Conservation (phyloP, 1,140 invertebrate genomes). For the Charaxes varanes region DNA sequence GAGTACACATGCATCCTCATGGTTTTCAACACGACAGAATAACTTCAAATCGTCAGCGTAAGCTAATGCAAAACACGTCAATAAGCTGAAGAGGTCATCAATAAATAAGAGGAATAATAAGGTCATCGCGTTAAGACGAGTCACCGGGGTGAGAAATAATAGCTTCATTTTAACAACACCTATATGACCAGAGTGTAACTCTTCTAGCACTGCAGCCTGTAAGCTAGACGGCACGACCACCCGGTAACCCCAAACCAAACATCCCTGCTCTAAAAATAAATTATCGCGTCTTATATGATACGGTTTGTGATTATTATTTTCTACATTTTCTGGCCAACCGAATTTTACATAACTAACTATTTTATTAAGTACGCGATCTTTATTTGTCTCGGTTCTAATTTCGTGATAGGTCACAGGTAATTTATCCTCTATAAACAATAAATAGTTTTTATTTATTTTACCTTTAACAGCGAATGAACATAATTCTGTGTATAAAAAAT, state of each 20-base stretch:
- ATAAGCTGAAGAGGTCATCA: too few relatives aligned
- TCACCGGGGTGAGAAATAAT: too few relatives aligned
- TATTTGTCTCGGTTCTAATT: slow-evolving; percentile 2
- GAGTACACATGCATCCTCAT: too few relatives aligned
- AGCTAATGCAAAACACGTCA: too few relatives aligned
- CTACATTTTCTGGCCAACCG: slow-evolving; percentile 15
- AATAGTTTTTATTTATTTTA: slow-evolving; percentile 16
- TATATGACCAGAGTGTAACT: slow-evolving; percentile 16
- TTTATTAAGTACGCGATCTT: slow-evolving; percentile 5
- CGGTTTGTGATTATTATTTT: slow-evolving; percentile 5
- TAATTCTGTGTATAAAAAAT: too few relatives aligned
- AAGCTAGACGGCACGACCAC: slow-evolving; percentile 15
- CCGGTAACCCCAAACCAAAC: slow-evolving; percentile 25
- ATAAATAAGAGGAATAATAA: too few relatives aligned
- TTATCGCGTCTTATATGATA: slow-evolving; percentile 19
- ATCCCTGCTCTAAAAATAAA: slow-evolving; percentile 23
- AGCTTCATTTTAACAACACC: slow-evolving; percentile 17
- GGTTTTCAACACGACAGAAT: too few relatives aligned
- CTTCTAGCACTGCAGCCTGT: slow-evolving; percentile 6
- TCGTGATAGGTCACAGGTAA: slow-evolving; percentile 18
- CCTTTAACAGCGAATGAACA: too few relatives aligned
- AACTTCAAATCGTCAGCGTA: too few relatives aligned
- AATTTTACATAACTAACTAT: slow-evolving; percentile 15
- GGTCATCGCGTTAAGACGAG: too few relatives aligned
- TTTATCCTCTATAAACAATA: slow-evolving; percentile 22